phyloP scores from a whole-genome alignment of 1,140 invertebrate genomes.

The Wasmannia auropunctata region DNA sequence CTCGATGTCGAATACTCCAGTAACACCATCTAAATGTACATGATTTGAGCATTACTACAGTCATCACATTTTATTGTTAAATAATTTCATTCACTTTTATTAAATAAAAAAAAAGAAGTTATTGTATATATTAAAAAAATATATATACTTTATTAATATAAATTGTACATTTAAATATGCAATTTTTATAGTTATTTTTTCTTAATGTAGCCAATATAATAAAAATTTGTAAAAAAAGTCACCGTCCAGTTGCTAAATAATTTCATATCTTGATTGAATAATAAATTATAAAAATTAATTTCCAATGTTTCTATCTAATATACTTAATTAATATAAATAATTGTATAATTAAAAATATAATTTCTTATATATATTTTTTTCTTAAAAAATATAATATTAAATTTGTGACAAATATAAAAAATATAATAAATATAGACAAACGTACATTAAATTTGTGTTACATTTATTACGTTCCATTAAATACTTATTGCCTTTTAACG shows the following conservation, averaged over 20 bases:
- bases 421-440: neutral
- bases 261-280: too few relatives aligned
- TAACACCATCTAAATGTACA: constrained; percentile 88
- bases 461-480: neutral
- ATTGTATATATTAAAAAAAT: neutral
- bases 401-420: neutral
- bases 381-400: neutral
- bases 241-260: too few relatives aligned
- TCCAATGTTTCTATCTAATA: too few relatives aligned
- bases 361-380: neutral
- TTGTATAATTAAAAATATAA: neutral
- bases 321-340: neutral
- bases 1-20: constrained; percentile 94
- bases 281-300: too few relatives aligned
- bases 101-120: neutral
- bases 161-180: neutral
- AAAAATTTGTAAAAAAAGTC: neutral
- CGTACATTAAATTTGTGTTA: neutral
- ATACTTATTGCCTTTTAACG: neutral
- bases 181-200: neutral
- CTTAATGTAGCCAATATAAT: neutral
- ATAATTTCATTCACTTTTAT: neutral
- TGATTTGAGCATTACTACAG: constrained; percentile 43
- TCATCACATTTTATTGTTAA: constrained; percentile 11
- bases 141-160: neutral